Evolutionary conservation across 2,797 vertebrate genomes (phyloP), one percentile per base, ranked within the genome.

Genomic region (Mallotus villosus): DNA sequence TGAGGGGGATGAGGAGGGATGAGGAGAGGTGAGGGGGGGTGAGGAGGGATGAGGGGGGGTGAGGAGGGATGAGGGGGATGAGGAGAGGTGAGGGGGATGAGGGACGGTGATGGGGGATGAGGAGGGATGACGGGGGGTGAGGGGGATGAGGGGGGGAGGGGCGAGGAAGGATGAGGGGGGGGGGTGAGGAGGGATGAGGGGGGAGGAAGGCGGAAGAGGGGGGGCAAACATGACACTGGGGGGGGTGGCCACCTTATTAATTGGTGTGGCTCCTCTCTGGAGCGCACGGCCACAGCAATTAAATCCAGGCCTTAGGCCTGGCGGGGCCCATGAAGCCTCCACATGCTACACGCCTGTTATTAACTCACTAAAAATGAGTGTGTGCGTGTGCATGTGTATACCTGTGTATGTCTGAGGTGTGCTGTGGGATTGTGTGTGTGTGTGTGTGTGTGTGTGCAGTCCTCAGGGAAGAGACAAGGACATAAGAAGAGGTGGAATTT

Each of bases 291-390:
- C 85, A 82, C 87, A 86, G 87, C 87, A 92, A 92, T 93, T 92
- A 92, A 91, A 92, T 88, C 72, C 84, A 91, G 84, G 88, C 90
- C 90, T 67, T 77, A 81, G 91, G 91, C 85, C 82, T 66, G 82
- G 69, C 58, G 82, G 82, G 84, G 83, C 80, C 82, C 75, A 82
- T 89, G 83, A 90, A 73, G 27, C 2, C 2, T 27, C 27, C 27
- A 27, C 27, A 27, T 27, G 27, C 27, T 27, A 34, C 34, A 34
- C 34, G 1, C 5, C 34, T 34, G 34, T 34, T 34, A 34, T 34
- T 6, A 34, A 34, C 34, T 81, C 53, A 27, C n/a, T 72, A 51
- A 67, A 60, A 68, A 32, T 71, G 81, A 73, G 68, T 73, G 70
- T 74, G 74, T 66, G 19, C 71, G 72, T 70, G 79, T 77, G 70